Conservation (phyloP, 2,888 invertebrate genomes). For the Sesia apiformis region DNA sequence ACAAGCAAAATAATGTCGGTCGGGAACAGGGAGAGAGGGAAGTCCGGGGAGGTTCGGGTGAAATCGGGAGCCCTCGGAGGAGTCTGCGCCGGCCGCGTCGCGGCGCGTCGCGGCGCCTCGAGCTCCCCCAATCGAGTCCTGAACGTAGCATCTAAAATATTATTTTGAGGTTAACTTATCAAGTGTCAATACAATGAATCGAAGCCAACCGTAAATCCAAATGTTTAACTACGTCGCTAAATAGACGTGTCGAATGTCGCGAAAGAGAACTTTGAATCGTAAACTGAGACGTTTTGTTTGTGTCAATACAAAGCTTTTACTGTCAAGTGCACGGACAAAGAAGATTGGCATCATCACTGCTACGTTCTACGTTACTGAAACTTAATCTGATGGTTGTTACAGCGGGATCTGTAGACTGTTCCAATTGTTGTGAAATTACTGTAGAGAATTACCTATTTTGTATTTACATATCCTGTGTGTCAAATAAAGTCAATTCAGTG, state of each 20-base stretch:
- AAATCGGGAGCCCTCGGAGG: conserved; percentile 28
- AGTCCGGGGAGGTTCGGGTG: conserved; percentile 4
- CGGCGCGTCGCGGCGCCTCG: conserved; percentile 37
- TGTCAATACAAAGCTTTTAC: conserved; percentile 72
- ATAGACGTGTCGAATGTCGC: conserved; percentile 65
- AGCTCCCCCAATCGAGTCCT: conserved; percentile 55
- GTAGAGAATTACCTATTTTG: conserved; percentile 20
- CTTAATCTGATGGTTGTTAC: conserved; percentile 40
- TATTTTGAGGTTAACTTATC: conserved; percentile 65
- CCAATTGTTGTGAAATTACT: conserved; percentile 35
- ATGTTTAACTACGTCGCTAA: conserved; percentile 28
- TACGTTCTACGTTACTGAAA: conserved; percentile 40
- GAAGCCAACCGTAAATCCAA: conserved; percentile 30
- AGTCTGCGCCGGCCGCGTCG: conserved; percentile 16
- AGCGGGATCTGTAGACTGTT: conserved; percentile 32
- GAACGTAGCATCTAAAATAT: conserved; percentile 65
- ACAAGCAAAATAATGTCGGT: background rate
- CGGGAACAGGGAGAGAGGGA: background rate
- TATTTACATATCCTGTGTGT: conserved; percentile 46
- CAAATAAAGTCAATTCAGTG: conserved; percentile 59
- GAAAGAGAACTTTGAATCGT: conserved; percentile 59
- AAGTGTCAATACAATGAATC: conserved; percentile 39
- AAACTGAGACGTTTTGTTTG: conserved; percentile 71
- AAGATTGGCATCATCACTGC: conserved; percentile 44
- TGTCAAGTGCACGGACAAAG: conserved; percentile 73